phyloP scores from a whole-genome alignment of 2,888 invertebrate species.

The Hylaea fasciaria region DNA sequence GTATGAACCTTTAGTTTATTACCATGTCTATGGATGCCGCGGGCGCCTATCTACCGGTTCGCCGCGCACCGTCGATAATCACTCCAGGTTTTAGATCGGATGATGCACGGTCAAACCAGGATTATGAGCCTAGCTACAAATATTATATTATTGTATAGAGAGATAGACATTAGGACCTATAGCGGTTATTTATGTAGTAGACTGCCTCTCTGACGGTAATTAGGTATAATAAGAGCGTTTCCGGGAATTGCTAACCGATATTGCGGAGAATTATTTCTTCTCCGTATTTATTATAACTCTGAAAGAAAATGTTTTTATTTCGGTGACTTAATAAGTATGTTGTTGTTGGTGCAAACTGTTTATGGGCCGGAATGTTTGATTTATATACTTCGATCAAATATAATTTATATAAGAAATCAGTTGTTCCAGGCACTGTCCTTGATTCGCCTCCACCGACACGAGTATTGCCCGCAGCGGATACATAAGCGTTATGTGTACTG shows the following conservation, averaged over 20 bases:
- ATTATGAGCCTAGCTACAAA: neutral
- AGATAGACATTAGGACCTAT: too few relatives aligned
- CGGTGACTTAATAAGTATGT: too few relatives aligned
- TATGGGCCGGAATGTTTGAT: neutral
- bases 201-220: too few relatives aligned
- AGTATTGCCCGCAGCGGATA: constrained; percentile 21
- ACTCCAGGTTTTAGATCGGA: constrained; percentile 30
- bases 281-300: too few relatives aligned
- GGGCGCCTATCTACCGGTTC: constrained; percentile 36
- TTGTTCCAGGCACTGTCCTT: constrained; percentile 11
- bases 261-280: too few relatives aligned
- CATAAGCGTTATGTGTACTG: constrained; percentile 27
- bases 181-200: too few relatives aligned
- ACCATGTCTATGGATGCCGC: constrained; percentile 33
- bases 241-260: too few relatives aligned
- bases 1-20: constrained; percentile 39
- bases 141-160: too few relatives aligned
- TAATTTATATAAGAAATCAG: neutral
- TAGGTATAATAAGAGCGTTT: too few relatives aligned
- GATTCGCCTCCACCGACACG: constrained; percentile 2
- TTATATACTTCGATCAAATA: too few relatives aligned
- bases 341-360: neutral
- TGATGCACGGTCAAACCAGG: neutral
- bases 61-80: constrained; percentile 29
- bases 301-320: too few relatives aligned